A percentile compares a stretch with the other conserved stretches of the same genome.
These are phyloP conservation scores for Brienomyrus longianalis DNA, from an alignment of 2,113 vertebrate species.

Conservation along the genomic window DNA sequence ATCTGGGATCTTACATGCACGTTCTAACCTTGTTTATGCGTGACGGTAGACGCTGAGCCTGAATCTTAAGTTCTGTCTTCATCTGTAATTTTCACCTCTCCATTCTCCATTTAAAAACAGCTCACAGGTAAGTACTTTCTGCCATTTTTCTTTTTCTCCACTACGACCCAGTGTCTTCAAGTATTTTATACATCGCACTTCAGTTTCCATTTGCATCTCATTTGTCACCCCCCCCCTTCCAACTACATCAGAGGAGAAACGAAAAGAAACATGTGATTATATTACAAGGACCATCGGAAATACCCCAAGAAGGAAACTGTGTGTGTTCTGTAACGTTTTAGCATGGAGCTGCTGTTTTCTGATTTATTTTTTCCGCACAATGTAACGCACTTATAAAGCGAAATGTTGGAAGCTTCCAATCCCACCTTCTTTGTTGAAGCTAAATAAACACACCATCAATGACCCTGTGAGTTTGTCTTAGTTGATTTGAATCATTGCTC, in stretches of 20 bases:
- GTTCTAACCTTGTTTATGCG: neutral
- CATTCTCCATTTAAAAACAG: neutral
- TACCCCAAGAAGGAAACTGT: neutral
- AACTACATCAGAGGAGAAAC: neutral
- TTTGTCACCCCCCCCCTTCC: neutral
- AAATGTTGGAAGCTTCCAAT: neutral
- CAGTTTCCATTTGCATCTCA: neutral
- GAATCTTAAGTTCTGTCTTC: neutral
- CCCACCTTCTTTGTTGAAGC: neutral
- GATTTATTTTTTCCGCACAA: neutral
- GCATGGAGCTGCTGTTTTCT: neutral
- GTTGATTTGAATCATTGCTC: constrained; percentile 12
- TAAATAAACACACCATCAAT: constrained; percentile 27
- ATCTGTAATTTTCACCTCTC: neutral
- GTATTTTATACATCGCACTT: neutral
- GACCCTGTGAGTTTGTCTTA: constrained; percentile 21
- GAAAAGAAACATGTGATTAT: neutral
- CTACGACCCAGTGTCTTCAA: neutral
- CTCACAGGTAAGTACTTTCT: constrained; percentile 16
- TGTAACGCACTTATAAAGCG: constrained; percentile 1
- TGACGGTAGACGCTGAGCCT: constrained; percentile 1
- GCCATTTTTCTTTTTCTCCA: neutral
- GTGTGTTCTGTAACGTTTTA: neutral
- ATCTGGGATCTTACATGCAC: neutral
- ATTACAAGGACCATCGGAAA: neutral